phyloP scores from a whole-genome alignment of 2,797 vertebrate genomes.

The Squalus acanthias region DNA sequence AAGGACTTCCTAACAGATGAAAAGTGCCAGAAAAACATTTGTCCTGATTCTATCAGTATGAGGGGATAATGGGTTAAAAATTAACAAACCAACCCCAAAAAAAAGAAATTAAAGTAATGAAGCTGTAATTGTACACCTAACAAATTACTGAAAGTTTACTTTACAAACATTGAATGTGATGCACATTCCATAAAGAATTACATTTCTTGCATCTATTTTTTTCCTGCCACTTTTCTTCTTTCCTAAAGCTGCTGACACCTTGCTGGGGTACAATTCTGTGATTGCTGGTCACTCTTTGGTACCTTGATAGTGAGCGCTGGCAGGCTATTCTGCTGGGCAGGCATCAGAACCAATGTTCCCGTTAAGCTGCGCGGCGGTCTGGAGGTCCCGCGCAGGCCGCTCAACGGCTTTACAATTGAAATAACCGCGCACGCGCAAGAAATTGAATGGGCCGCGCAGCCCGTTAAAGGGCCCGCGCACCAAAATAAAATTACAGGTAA shows the following conservation, averaged over 20 bases:
- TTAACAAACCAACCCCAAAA: background rate
- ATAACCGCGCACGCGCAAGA: too few species aligned
- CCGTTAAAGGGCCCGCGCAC: too few species aligned
- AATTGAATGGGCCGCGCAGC: too few species aligned
- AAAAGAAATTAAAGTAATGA: background rate
- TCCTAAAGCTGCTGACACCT: background rate
- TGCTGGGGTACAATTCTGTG: background rate
- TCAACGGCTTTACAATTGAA: too few species aligned
- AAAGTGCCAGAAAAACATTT: slow-evolving; percentile 17
- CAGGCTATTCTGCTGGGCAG: background rate
- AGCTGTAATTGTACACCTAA: background rate
- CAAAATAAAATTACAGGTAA: too few species aligned
- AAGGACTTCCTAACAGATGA: slow-evolving; percentile 8
- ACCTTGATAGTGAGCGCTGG: background rate
- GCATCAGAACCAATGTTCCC: too few species aligned
- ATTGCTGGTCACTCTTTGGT: background rate
- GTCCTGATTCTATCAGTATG: background rate
- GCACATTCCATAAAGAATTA: background rate
- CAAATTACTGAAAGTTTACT: background rate
- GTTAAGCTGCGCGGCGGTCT: too few species aligned
- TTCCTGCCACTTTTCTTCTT: background rate
- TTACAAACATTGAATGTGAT: background rate
- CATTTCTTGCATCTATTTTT: background rate
- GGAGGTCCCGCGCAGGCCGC: too few species aligned
- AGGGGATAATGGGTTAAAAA: background rate